Evolutionary conservation across 2,797 vertebrate genomes (phyloP), one percentile per base, ranked within the genome.

Genomic region (Gephyroberyx darwinii): DNA sequence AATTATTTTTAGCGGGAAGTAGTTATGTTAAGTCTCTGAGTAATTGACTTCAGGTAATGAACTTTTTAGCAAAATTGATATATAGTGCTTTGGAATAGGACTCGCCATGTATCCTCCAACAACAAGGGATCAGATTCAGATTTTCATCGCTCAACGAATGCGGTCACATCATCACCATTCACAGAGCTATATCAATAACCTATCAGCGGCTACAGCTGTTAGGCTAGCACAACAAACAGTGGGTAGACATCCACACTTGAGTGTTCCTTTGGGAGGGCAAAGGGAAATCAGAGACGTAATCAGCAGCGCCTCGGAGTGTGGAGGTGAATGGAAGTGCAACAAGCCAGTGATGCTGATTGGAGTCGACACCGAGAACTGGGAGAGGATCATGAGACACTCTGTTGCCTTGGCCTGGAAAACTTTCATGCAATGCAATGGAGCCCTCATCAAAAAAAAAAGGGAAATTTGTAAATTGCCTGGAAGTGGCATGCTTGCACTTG

Each of bases 391-490:
- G 85, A 88, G 84, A 91, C 82, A 85, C 65, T 78, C 77, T 50
- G 79, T 87, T 86, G 81, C 86, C 83, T 73, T 69, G 33, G 81
- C 70, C 75, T 77, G 90, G 88, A 84, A 90, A 83, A 83, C 86
- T 82, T 92, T 90, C 77, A 91, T 91, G 91, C 71, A 69, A 83
- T 71, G 76, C 87, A 90, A 89, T 86, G 74, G 86, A 90, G 75
- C 82, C 69, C 75, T 88, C 74, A 89, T 92, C 83, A 7, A 33
- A 14, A 45, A 51, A 66, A 81, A 19, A 61, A 33, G 33, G 19
- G 69, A 66, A 66, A 61, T 66, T 33, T 58, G 75, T 69, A 53
- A 69, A 30, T 5, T 56, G 13, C 51, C 17, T 9, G 22, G 53
- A 52, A 56, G 57, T 35, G 39, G 26, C 26, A 19, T 39, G 8